Conservation (phyloP, 2,113 vertebrate species). For the Macaca nemestrina region DNA sequence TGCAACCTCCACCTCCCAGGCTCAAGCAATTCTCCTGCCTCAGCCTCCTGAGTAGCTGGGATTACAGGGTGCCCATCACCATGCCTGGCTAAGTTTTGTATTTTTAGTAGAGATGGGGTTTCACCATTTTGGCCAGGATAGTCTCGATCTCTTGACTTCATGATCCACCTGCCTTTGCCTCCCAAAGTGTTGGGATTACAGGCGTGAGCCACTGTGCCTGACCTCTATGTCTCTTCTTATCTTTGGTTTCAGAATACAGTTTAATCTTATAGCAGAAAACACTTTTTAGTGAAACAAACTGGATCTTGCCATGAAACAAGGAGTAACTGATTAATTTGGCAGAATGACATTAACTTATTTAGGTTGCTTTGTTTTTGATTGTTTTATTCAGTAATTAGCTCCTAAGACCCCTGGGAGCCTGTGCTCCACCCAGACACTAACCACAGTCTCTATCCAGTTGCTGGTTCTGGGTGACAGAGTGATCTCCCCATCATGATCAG, state of each 20-base stretch:
- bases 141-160: no score
- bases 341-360: neutral
- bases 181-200: no score
- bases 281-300: constrained; percentile 13
- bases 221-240: neutral
- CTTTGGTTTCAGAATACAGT: neutral
- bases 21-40: no score
- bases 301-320: neutral
- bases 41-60: no score
- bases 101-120: no score
- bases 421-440: neutral
- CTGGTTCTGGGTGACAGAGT: neutral
- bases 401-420: neutral
- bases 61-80: no score
- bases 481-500: neutral
- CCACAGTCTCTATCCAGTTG: neutral
- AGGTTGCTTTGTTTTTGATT: neutral
- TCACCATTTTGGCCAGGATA: no score
- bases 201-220: rapidly evolving
- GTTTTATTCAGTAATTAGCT: neutral
- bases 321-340: neutral
- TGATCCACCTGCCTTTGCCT: no score
- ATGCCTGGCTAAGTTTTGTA: no score
- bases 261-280: neutral
- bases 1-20: no score